Evolutionary conservation across 2,797 vertebrate genomes (phyloP).

Genomic region (Hippoglossus hippoglossus): DNA sequence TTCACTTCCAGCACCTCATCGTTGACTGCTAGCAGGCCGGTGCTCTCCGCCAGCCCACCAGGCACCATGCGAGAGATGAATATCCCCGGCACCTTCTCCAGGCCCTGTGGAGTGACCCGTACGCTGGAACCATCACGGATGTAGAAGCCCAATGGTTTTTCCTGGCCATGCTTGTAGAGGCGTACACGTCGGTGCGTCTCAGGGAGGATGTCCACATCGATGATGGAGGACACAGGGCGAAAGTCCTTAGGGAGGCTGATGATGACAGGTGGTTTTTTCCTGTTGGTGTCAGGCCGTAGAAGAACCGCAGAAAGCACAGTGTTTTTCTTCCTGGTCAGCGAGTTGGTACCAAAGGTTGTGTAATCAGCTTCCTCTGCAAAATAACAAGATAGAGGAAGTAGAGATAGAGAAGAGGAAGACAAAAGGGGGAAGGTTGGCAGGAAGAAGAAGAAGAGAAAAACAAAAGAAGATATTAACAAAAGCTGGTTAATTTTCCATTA

Average conservation of each 20-base stretch:
- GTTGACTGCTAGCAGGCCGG: slow-evolving; percentile 94
- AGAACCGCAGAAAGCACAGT: slow-evolving; percentile 90
- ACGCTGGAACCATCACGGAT: slow-evolving; percentile 97
- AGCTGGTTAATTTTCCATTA: slow-evolving; percentile 23
- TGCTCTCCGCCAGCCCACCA: slow-evolving; percentile 95
- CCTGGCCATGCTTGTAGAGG: slow-evolving; percentile 96
- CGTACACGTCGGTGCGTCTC: slow-evolving; percentile 95
- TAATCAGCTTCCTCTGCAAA: slow-evolving; percentile 95
- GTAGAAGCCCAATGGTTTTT: slow-evolving; percentile 97
- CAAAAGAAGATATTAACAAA: slow-evolving; percentile 43
- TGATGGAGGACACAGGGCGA: slow-evolving; percentile 97
- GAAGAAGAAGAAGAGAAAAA: slow-evolving; percentile 15
- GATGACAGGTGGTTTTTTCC: slow-evolving; percentile 92
- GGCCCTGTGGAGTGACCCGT: slow-evolving; percentile 91
- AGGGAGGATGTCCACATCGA: slow-evolving; percentile 96
- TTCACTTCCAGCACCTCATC: slow-evolving; percentile 98
- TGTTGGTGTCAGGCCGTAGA: slow-evolving; percentile 89
- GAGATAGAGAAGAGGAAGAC: slow-evolving; percentile 29
- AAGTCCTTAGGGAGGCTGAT: slow-evolving; percentile 97
- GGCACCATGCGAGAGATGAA: slow-evolving; percentile 97
- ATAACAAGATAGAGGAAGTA: slow-evolving; percentile 37
- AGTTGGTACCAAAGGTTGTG: slow-evolving; percentile 91
- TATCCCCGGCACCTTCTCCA: slow-evolving; percentile 96
- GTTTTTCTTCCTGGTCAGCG: slow-evolving; percentile 93
- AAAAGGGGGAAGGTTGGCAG: slow-evolving; percentile 3